Percentiles rank a stretch among this genome's conserved stretches.
phyloP scores from a whole-genome alignment of 2,888 invertebrate species.

The Drosophila barbarae region DNA sequence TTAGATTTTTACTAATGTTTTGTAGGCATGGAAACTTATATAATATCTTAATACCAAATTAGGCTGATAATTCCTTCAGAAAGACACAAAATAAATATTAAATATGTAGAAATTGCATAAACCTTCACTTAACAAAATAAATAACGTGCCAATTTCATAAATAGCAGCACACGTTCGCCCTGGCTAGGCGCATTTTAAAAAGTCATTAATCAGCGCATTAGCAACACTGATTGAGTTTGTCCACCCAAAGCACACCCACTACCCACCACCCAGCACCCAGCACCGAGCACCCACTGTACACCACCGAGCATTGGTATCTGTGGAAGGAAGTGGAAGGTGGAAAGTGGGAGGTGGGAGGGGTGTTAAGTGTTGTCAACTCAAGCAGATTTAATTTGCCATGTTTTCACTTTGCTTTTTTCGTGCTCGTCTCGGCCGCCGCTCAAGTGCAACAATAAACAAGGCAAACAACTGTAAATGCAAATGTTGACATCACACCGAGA shows the following conservation, averaged over 20 bases:
- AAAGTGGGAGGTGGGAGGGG: neutral
- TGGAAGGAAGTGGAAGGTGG: neutral
- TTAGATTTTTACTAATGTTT: neutral
- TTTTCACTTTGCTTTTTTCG: conserved; percentile 47
- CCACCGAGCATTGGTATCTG: neutral
- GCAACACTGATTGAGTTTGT: conserved; percentile 66
- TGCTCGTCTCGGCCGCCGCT: conserved; percentile 25
- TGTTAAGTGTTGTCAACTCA: conserved; percentile 77
- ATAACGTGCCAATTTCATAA: conserved; percentile 11
- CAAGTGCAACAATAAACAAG: conserved; percentile 70
- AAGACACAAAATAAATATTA: too few relatives aligned
- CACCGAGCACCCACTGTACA: neutral
- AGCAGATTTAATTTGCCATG: conserved; percentile 78
- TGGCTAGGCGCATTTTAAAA: conserved; percentile 58
- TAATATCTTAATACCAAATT: too few relatives aligned
- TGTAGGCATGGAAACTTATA: too few relatives aligned
- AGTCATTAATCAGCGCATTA: conserved; percentile 75
- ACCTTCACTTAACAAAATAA: neutral
- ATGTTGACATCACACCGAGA: conserved; percentile 68
- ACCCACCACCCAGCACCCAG: neutral
- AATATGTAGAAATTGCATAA: neutral
- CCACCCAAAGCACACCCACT: conserved; percentile 14
- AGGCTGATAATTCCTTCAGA: too few relatives aligned
- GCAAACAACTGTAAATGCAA: conserved; percentile 71
- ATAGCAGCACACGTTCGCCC: conserved; percentile 14